Evolutionary conservation across 2,113 vertebrate genomes (phyloP), one percentile per base, ranked within the genome.

Genomic region (Polypterus senegalus): DNA sequence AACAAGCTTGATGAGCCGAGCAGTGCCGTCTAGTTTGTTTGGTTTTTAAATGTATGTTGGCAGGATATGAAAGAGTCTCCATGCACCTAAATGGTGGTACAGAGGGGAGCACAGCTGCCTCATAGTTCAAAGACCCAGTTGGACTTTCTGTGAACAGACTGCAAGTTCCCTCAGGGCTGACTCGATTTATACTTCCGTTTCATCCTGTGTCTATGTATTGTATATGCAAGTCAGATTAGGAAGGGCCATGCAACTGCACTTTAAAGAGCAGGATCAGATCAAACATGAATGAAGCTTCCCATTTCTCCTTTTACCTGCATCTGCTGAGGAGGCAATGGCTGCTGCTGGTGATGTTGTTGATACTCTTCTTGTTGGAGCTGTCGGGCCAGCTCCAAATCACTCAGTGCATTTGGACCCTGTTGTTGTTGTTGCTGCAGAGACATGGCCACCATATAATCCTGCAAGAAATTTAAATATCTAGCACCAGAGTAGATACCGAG

Each of bases 311-410:
- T 77, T 76, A 71, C 77, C 46, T 43, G 66, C 47, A 67, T 62
- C 63, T 77, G 74, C 74, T 3, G 72, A 1, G 2, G 48, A 6
- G 10, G 46, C 5, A 6, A 73, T 49, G 49, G 71, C n/a, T 67
- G 76, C 43, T 51, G 73, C 0, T 65, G 79, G 7, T 82, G 82
- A 10, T 87, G 91, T 7, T 89, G 86, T 47, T 92, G 87, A 5
- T 94, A 94, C 51, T 97, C 94, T 66, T 97, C 92, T 47, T 93
- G 88, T 73, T 97, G 94, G 47, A 97, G 85, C 64, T 89, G 90
- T 43, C 76, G 81, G 0, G 94, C 94, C n/a, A 97, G 70, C 71
- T 97, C 93, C 71, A 97, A 75, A 76, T 97, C 94, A 0, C 89
- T 93, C 4, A 97, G 77, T 3, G 78, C 74, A 0, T 79, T 66